A percentile compares a stretch with the other conserved stretches of the same genome.
These are phyloP conservation scores for Drosophila ironensis DNA, from an alignment of 1,140 invertebrate genomes.

Conservation along the genomic window DNA sequence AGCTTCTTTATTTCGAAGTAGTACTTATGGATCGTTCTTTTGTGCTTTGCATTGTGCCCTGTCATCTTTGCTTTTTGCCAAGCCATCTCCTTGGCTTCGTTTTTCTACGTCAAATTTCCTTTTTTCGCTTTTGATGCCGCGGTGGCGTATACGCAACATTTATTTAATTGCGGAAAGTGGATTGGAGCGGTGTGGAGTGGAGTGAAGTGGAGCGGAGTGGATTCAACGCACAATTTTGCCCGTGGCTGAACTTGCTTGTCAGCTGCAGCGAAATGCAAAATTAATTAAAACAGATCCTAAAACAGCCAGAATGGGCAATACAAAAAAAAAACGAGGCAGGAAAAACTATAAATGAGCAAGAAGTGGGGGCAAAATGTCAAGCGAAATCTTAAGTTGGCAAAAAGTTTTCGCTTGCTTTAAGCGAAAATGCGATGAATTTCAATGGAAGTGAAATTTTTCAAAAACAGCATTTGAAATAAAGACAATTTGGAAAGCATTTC, in stretches of 20 bases:
- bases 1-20: conserved; percentile 10
- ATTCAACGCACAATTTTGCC: conserved; percentile 9
- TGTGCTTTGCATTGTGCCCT: conserved; percentile 18
- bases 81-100: conserved; percentile 1
- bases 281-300: conserved; percentile 67
- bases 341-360: conserved; percentile 23
- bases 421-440: conserved; percentile 58
- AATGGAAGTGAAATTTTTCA: conserved; percentile 76
- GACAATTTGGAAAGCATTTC: conserved; percentile 55
- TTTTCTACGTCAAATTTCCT: conserved; percentile 1
- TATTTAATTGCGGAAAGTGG: conserved; percentile 54
- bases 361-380: conserved; percentile 7
- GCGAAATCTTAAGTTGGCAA: conserved; percentile 16
- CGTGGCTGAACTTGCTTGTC: conserved; percentile 51
- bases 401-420: conserved; percentile 28
- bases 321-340: background rate
- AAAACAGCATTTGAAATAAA: conserved; percentile 66
- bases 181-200: too few relatives aligned
- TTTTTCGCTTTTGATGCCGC: background rate
- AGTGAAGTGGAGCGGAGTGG: too few relatives aligned
- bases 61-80: conserved; percentile 48
- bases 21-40: conserved; percentile 16
- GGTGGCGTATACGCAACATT: conserved; percentile 59
- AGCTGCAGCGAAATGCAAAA: conserved; percentile 64
- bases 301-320: conserved; percentile 35